Conservation (phyloP, 2,888 invertebrate genomes). For the Drosophila sordidula region DNA sequence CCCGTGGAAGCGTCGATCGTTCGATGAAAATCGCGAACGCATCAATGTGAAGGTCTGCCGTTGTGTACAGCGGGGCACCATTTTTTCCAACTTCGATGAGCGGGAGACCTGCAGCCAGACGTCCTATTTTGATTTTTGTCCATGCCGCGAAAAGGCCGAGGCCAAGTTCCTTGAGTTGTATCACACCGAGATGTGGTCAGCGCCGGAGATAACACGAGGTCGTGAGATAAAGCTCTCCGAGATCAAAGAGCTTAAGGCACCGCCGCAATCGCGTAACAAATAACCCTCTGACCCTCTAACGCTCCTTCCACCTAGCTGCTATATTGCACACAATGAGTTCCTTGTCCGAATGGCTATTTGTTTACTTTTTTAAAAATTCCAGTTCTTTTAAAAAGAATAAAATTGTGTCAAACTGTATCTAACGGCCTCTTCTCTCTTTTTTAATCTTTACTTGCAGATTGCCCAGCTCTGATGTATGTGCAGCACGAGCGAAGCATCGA, state of each 20-base stretch:
- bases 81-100: constrained; percentile 61
- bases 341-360: constrained; percentile 28
- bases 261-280: background rate
- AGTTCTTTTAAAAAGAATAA: constrained; percentile 25
- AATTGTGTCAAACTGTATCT: constrained; percentile 24
- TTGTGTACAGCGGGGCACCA: constrained; percentile 68
- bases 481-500: constrained; percentile 51
- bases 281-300: background rate
- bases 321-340: constrained; percentile 6
- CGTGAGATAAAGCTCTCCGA: constrained; percentile 61
- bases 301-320: background rate
- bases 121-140: constrained; percentile 80
- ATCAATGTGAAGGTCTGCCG: constrained; percentile 76
- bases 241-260: constrained; percentile 58
- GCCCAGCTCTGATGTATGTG: constrained; percentile 69
- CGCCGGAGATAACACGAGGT: constrained; percentile 41
- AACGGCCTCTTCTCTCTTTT: constrained; percentile 41
- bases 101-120: constrained; percentile 55
- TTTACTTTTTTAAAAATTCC: background rate
- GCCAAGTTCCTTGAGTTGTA: constrained; percentile 75
- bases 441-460: constrained; percentile 43
- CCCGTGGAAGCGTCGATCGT: constrained; percentile 70
- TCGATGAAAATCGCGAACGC: constrained; percentile 54
- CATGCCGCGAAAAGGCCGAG: constrained; percentile 82
- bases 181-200: constrained; percentile 73